These are phyloP conservation scores for Corvus moneduloides DNA, from an alignment of 2,113 vertebrate species.

Conservation along the genomic window DNA sequence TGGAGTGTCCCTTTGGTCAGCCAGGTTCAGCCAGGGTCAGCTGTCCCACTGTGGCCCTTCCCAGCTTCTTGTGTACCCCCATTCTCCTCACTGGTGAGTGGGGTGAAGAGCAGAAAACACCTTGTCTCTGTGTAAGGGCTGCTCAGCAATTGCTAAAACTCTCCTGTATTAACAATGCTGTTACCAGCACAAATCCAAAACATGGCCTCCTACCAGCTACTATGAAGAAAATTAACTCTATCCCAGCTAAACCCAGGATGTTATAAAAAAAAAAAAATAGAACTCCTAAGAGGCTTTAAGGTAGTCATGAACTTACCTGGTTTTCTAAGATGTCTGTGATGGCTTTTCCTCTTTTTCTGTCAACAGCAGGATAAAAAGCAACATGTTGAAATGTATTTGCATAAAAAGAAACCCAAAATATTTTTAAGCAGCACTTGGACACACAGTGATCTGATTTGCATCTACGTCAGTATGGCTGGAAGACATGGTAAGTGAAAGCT, in stretches of 20 bases:
- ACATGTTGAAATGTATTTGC: not conserved
- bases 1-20: not conserved
- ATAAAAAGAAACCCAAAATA: accelerated
- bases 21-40: accelerated
- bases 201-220: not conserved
- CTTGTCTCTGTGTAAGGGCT: not conserved
- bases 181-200: not conserved
- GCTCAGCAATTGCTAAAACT: not conserved
- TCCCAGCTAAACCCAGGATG: accelerated
- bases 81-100: accelerated
- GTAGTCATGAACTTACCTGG: not conserved
- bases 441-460: not conserved
- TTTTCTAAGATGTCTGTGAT: not conserved
- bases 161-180: accelerated
- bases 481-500: not conserved
- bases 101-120: not conserved
- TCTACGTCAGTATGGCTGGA: not conserved
- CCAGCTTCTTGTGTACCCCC: accelerated
- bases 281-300: not conserved
- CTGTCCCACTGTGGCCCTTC: not conserved
- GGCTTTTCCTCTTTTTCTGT: not conserved
- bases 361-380: not conserved
- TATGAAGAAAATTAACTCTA: not conserved
- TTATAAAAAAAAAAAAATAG: not conserved
- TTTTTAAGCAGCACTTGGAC: not conserved